These are phyloP conservation scores for Andrena cerasifolii DNA, from an alignment of 1,140 invertebrate species.

Conservation along the genomic window DNA sequence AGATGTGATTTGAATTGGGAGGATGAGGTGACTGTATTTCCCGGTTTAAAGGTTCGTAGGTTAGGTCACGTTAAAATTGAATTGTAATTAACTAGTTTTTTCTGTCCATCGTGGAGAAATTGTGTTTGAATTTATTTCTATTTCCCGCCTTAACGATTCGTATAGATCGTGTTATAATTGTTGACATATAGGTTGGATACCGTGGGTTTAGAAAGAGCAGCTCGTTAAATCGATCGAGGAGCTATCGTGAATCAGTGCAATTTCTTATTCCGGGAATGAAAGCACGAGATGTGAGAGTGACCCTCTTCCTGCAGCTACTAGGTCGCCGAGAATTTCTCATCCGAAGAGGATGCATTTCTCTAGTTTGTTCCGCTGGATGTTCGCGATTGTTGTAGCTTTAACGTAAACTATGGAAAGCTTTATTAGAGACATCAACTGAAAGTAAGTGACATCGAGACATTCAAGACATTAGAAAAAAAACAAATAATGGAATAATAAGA, in stretches of 20 bases:
- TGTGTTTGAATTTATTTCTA: not conserved
- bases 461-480: no score
- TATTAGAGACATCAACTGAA: not conserved
- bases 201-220: not conserved
- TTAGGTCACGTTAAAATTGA: not conserved
- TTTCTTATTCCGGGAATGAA: constrained; percentile 23
- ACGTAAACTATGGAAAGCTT: not conserved
- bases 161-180: no score
- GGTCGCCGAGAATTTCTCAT: constrained; percentile 5
- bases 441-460: no score
- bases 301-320: constrained; percentile 4
- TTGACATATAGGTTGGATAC: no score
- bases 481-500: no score
- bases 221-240: not conserved
- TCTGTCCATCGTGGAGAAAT: not conserved
- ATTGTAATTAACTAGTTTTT: not conserved
- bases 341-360: constrained; percentile 5
- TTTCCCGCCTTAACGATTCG: no score
- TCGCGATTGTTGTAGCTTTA: not conserved
- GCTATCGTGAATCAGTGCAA: not conserved
- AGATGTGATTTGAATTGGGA: no score
- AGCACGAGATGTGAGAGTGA: constrained; percentile 14
- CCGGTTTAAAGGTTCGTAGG: no score
- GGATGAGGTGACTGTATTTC: no score
- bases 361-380: not conserved